phyloP scores from a whole-genome alignment of 37 sponge, comb jelly and placozoan species.

The Hexactinellida sp. region DNA sequence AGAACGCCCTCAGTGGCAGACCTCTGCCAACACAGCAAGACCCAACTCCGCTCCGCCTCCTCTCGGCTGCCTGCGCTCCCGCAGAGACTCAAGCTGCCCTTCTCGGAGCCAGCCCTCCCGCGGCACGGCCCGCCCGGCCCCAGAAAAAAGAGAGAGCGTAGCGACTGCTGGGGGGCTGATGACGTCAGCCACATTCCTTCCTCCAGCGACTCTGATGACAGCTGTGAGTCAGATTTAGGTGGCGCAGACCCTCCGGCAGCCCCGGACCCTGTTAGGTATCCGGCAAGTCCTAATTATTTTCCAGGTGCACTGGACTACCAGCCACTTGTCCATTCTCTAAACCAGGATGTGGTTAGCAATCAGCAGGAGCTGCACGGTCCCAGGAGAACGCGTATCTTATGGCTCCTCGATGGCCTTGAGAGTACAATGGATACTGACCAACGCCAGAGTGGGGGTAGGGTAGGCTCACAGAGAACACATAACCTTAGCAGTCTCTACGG shows the following conservation, averaged over 20 bases:
- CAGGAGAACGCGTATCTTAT: background rate
- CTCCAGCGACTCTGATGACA: background rate
- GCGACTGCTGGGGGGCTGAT: background rate
- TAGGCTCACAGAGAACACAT: background rate
- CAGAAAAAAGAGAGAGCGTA: background rate
- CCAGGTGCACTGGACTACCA: background rate
- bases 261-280: background rate
- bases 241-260: background rate
- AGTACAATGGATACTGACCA: background rate
- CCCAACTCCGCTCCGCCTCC: background rate
- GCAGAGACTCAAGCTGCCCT: background rate
- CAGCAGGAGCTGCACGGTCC: background rate
- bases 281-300: background rate
- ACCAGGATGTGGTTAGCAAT: background rate
- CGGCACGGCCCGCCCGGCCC: background rate
- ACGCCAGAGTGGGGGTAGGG: background rate
- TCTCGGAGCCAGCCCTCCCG: background rate
- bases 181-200: background rate
- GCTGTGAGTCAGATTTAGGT: background rate
- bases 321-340: too few relatives aligned
- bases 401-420: background rate
- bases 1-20: background rate
- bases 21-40: background rate
- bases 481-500: constrained; percentile 69
- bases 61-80: background rate